Percentiles rank a stretch among this genome's conserved stretches.
Evolutionary conservation across 2,797 vertebrate genomes (phyloP).

Genomic region (Tauraco hartlaubi): DNA sequence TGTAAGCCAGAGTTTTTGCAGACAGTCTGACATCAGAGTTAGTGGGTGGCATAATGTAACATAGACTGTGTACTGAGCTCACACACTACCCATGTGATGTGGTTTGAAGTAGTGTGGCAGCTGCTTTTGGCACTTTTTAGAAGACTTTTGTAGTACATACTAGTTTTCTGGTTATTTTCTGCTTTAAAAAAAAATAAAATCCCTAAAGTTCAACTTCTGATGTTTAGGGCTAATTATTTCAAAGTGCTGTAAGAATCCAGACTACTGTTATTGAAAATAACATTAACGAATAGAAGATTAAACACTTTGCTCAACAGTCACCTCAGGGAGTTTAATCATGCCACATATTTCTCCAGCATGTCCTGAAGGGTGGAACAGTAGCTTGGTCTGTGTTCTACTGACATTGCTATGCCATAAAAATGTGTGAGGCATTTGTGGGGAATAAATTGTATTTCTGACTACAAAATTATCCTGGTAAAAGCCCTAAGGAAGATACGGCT

Average conservation of each 20-base stretch:
- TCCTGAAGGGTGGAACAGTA: slow-evolving; percentile 9
- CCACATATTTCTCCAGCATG: background rate
- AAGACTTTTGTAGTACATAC: background rate
- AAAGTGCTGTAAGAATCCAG: background rate
- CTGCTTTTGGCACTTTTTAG: slow-evolving; percentile 7
- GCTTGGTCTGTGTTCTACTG: slow-evolving; percentile 2
- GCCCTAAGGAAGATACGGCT: background rate
- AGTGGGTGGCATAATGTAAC: slow-evolving; percentile 54
- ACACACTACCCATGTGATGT: background rate
- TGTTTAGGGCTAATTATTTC: background rate
- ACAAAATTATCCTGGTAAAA: slow-evolving; percentile 12
- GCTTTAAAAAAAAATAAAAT: background rate
- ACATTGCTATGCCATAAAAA: background rate
- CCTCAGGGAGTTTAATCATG: slow-evolving; percentile 29
- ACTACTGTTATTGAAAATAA: slow-evolving; percentile 10
- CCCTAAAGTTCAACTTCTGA: background rate
- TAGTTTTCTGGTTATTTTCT: slow-evolving; percentile 24
- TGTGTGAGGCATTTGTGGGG: background rate
- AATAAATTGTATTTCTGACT: slow-evolving; percentile 17
- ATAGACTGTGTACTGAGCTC: slow-evolving; percentile 27
- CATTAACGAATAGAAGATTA: slow-evolving; percentile 29
- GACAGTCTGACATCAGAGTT: slow-evolving; percentile 39
- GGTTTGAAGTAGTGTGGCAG: slow-evolving; percentile 27
- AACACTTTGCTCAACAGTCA: background rate
- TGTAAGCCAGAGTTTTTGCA: background rate